Conservation (phyloP, 2,113 vertebrate species). For the Hypomesus transpacificus region DNA sequence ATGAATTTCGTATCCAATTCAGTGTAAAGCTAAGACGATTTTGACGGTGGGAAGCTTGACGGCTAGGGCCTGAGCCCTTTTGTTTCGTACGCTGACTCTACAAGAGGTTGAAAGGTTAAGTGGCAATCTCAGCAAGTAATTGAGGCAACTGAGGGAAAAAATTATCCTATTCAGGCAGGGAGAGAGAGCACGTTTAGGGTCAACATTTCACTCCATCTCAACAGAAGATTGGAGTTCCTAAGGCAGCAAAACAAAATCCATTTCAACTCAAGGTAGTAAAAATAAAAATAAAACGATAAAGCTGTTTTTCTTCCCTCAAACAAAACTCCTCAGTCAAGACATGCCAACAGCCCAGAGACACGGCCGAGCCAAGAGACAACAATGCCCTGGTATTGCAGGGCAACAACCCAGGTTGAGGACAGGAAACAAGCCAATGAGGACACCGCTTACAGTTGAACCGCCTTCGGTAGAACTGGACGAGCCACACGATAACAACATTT, state of each 20-base stretch:
- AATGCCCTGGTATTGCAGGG: neutral
- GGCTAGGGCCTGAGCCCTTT: neutral
- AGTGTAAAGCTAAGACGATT: neutral
- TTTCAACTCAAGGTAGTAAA: neutral
- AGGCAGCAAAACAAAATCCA: neutral
- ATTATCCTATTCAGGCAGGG: neutral
- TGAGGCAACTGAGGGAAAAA: neutral
- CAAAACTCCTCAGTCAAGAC: too few relatives aligned
- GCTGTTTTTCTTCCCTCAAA: neutral
- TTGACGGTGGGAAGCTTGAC: neutral
- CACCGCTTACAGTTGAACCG: slow-evolving; percentile 17
- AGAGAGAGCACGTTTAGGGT: neutral
- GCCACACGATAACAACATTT: slow-evolving; percentile 31
- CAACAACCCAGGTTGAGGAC: neutral
- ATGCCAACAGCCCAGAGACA: too few relatives aligned
- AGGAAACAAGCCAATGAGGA: slow-evolving; percentile 25
- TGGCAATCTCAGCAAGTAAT: neutral
- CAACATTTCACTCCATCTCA: neutral
- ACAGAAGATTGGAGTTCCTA: neutral
- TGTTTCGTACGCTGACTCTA: neutral
- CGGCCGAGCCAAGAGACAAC: too few relatives aligned
- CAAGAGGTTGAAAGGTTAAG: slow-evolving; percentile 5
- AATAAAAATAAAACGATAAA: neutral
- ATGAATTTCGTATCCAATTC: neutral
- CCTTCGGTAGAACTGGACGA: slow-evolving; percentile 45